phyloP scores from a whole-genome alignment of 2,888 invertebrate species.

The Xanthorhoe designata region DNA sequence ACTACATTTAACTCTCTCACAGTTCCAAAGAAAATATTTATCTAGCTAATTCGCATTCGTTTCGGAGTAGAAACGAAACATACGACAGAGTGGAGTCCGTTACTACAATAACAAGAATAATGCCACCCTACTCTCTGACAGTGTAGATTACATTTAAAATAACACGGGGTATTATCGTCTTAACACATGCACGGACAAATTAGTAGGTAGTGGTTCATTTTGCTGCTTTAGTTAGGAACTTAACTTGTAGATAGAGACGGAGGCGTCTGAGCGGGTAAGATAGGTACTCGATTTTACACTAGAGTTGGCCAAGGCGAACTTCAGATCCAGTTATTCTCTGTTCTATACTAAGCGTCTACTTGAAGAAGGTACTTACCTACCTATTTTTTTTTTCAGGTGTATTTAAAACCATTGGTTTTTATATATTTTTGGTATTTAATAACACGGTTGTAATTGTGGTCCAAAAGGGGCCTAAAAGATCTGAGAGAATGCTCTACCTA shows the following conservation, averaged over 20 bases:
- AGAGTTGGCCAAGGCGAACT: no score
- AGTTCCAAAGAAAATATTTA: slow-evolving; percentile 80
- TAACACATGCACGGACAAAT: slow-evolving; percentile 33
- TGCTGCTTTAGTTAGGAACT: background rate
- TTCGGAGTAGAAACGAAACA: slow-evolving; percentile 75
- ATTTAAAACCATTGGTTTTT: no score
- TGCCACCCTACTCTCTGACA: slow-evolving; percentile 50
- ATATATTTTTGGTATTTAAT: no score
- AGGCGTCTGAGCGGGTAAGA: no score
- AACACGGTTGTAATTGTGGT: background rate
- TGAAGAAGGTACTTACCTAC: no score
- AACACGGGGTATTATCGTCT: slow-evolving; percentile 37
- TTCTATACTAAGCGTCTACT: no score
- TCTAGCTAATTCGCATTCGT: slow-evolving; percentile 82
- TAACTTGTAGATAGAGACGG: no score
- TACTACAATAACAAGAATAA: slow-evolving; percentile 75
- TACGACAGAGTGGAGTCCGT: slow-evolving; percentile 74
- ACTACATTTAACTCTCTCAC: slow-evolving; percentile 69
- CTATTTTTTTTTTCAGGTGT: no score
- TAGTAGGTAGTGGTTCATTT: slow-evolving; percentile 23
- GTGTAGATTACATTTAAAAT: slow-evolving; percentile 49
- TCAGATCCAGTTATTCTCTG: no score
- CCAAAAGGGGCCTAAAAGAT: no score
- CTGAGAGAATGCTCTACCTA: no score
- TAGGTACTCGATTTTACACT: no score